These are phyloP conservation scores for Eustalomyia histrio DNA, from an alignment of 2,888 invertebrate species.

Conservation along the genomic window DNA sequence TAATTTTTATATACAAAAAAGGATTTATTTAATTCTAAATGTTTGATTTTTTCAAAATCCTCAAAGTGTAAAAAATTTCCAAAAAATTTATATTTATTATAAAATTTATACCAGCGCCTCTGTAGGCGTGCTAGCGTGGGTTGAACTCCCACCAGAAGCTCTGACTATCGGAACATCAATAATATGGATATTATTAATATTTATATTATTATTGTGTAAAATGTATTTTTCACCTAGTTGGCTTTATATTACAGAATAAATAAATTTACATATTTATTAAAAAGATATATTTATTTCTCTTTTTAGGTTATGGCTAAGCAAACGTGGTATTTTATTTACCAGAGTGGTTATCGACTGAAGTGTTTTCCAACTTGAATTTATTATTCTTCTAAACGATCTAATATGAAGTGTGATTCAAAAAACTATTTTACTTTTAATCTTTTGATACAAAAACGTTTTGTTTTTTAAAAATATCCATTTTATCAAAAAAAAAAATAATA, in stretches of 20 bases:
- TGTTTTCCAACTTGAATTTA: slow-evolving; percentile 23
- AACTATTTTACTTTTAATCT: slow-evolving; percentile 54
- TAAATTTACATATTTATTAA: too few species aligned
- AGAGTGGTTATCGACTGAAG: slow-evolving; percentile 79
- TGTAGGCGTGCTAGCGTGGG: too few species aligned
- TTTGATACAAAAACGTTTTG: slow-evolving; percentile 31
- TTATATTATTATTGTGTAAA: too few species aligned
- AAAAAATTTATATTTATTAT: background rate
- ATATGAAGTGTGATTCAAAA: slow-evolving; percentile 64
- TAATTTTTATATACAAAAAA: background rate
- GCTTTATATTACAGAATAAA: too few species aligned
- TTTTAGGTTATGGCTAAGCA: slow-evolving; percentile 85
- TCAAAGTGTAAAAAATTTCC: too few species aligned
- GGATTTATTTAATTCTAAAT: too few species aligned
- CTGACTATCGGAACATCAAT: too few species aligned
- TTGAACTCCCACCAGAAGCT: too few species aligned
- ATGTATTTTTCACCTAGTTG: too few species aligned
- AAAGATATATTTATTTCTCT: too few species aligned
- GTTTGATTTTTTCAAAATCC: background rate
- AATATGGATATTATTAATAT: too few species aligned
- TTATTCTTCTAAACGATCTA: slow-evolving; percentile 52
- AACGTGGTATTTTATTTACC: slow-evolving; percentile 79
- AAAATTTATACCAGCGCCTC: too few species aligned
- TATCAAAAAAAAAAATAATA: slow-evolving; percentile 20
- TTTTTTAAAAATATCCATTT: slow-evolving; percentile 34